Base-by-base conservation (phyloP, 2,113 vertebrate species). In the Serinus canaria region DNA sequence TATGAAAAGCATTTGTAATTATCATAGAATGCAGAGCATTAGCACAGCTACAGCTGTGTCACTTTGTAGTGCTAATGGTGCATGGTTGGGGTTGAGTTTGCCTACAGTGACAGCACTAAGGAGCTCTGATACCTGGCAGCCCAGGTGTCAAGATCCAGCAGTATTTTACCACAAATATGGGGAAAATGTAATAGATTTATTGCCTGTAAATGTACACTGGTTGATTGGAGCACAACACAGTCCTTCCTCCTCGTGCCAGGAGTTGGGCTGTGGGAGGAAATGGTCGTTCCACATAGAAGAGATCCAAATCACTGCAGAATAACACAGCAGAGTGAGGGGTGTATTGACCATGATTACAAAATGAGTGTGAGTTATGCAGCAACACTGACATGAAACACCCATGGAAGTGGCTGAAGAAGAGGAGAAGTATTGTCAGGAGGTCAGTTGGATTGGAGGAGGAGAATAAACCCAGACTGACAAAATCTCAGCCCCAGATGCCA, bases 1-100 rank as follows among this genome's bases (percentile, higher is more conserved):
- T 69, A 56, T 68, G 81, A 87, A 94, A 92, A 96, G 87, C 91
- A 87, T 87, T 92, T 89, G 70, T 92, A 96, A 94, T 95, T 95
- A 91, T 89, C 91, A 59, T 70, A 89, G 69, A 89, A 89, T 30
- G 78, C 74, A 76, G 91, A 69, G 79, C 89, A 87, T 94, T 87
- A 95, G 89, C 83, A 84, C 89, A 94, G 89, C 28, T 77, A 44
- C 81, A 89, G 49, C 30, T 81, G 93, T 96, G 95, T 97, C 95
- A 92, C 93, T 95, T 95, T 92, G 91, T 82, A 95, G 84, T 91
- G 96, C 69, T 87, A 95, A 94, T 79, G 49, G 93, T 21, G 15
- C 56, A 35, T 53, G 74, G 74, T 3, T 89, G 78, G 66, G 80
- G 56, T 1, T 91, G 81, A 68, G 84, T 76, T 94, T 82, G 62